These are phyloP conservation scores for Esox lucius DNA, from an alignment of 2,797 vertebrate species.

Conservation along the genomic window DNA sequence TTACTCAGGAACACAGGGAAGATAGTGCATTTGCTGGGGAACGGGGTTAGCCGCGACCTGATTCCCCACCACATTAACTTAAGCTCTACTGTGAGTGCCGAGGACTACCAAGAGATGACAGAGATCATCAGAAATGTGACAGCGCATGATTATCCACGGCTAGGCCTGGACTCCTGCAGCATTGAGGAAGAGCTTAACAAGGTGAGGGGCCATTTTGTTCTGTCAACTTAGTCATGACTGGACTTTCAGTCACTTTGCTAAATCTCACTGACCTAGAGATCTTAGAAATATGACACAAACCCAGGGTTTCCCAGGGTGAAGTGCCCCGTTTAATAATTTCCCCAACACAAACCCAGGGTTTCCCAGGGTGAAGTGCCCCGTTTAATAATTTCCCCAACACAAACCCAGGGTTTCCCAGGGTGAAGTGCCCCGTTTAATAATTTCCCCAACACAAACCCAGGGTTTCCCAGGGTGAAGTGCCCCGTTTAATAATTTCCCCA, in stretches of 20 bases:
- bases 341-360: too few species aligned
- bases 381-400: too few species aligned
- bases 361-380: too few species aligned
- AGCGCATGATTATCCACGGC: conserved; percentile 76
- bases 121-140: conserved; percentile 78
- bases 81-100: conserved; percentile 74
- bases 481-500: background rate
- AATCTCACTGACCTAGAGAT: too few species aligned
- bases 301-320: too few species aligned
- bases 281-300: too few species aligned
- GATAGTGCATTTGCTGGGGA: conserved; percentile 80
- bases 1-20: conserved; percentile 82
- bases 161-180: conserved; percentile 84
- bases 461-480: too few species aligned
- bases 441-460: too few species aligned
- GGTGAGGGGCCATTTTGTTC: conserved; percentile 64
- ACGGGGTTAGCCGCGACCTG: conserved; percentile 75
- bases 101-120: conserved; percentile 88
- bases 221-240: background rate
- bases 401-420: too few species aligned
- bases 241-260: too few species aligned
- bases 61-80: conserved; percentile 91
- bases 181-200: conserved; percentile 92
- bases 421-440: too few species aligned
- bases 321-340: too few species aligned